Evolutionary conservation across 2,888 invertebrate genomes (phyloP), one percentile per base, ranked within the genome.

Genomic region (Melanotus villosus): DNA sequence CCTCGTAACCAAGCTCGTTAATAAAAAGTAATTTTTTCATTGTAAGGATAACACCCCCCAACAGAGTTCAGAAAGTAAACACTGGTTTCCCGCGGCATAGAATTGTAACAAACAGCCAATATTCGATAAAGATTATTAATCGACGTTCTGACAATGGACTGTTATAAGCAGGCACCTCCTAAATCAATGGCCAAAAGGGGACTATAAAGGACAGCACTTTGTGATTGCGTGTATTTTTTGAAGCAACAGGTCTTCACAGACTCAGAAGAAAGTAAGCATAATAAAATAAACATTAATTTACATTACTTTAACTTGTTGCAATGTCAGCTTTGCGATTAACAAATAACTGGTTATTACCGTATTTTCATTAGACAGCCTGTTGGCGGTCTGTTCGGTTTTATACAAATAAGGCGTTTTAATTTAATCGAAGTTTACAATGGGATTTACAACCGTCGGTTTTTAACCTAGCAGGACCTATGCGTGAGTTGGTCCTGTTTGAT

Each of bases 111-210:
- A 26, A 19, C 21, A 23, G 23, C 23, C 47, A 47, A 47, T 47
- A 47, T 47, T 47, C n/a, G 10, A 10, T 23, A 47, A 47, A 19
- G 3, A 47, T 47, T 47, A 47, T 47, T 47, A 47, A 47, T 47
- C 47, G 47, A 21, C 23, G 10, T 47, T 47, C 21, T 47, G 47
- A 47, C 47, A 47, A 47, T 19, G 23, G 47, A 23, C 23, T 41
- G 26, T 38, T 47, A 47, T 47, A 47, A 47, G 43, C 47, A 47
- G 47, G 12, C 21, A 47, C 47, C 47, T 47, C 47, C 47, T 47
- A 47, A 26, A 47, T 47, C 47, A 47, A 47, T 23, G 47, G 47
- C 23, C 47, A 26, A 23, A n/a, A 26, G 23, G 12, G 23, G n/a
- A 18, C 21, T 12, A 18, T 4, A 47, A 47, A 23, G 23, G 47